phyloP scores from a whole-genome alignment of 1,140 invertebrate species.

The Aphelenchoides fujianensis region DNA sequence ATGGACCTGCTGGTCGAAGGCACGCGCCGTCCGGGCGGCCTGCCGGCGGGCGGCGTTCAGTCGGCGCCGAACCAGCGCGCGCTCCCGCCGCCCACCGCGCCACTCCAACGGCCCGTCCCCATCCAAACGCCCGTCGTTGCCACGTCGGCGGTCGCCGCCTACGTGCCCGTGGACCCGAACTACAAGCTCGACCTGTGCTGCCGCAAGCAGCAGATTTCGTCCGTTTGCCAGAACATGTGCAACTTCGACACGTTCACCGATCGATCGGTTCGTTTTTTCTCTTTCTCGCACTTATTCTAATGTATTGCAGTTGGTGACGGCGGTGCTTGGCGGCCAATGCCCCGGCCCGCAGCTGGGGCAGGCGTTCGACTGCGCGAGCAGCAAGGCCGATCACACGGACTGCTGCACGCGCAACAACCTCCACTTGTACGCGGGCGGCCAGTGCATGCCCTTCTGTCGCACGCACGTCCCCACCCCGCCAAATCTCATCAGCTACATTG shows the following conservation, averaged over 20 bases:
- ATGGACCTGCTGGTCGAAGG: conserved; percentile 31
- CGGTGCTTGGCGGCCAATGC: conserved; percentile 40
- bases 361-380: conserved; percentile 48
- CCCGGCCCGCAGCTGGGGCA: conserved; percentile 45
- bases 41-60: no score
- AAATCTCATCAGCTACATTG: conserved; percentile 40
- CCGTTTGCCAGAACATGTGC: conserved; percentile 37
- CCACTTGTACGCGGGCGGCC: conserved; percentile 37
- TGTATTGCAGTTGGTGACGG: conserved; percentile 40
- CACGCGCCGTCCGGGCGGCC: not conserved
- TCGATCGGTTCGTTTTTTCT: conserved; percentile 42
- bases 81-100: not conserved
- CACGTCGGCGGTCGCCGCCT: not conserved
- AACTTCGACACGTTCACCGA: conserved; percentile 52
- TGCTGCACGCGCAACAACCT: conserved; percentile 41
- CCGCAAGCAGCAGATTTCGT: conserved; percentile 39
- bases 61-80: conserved; percentile 24
- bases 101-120: conserved; percentile 9
- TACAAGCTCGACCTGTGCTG: conserved; percentile 46
- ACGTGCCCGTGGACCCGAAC: conserved; percentile 35
- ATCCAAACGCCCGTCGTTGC: conserved; percentile 17
- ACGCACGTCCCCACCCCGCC: conserved; percentile 48
- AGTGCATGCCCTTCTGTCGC: conserved; percentile 49
- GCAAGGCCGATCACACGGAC: conserved; percentile 45
- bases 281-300: conserved; percentile 3